Evolutionary conservation across 30 jellyfish, hydroid and myxozoan genomes (phyloP), one percentile per base, ranked within the genome.

Genomic region (Turritopsis rubra): DNA sequence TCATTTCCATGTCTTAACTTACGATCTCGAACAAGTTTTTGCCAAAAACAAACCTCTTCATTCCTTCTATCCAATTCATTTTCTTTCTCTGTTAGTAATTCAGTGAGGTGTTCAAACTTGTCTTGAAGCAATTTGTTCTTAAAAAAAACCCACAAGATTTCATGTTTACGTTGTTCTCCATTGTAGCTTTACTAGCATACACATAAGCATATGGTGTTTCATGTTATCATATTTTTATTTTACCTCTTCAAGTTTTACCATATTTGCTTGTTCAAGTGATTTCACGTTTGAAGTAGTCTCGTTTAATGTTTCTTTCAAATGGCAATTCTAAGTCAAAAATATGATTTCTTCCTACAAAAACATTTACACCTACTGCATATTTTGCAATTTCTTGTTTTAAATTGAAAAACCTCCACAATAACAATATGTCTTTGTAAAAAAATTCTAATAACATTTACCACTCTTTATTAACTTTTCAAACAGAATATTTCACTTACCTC

Each of bases 201-300:
- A n/a, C n/a, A n/a, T n/a, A n/a, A n/a, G n/a, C n/a, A n/a, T n/a
- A n/a, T n/a, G n/a, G n/a, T n/a, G n/a, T n/a, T n/a, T n/a, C n/a
- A n/a, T n/a, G n/a, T n/a, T n/a, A n/a, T n/a, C n/a, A n/a, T n/a
- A n/a, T n/a, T n/a, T n/a, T n/a, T n/a, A n/a, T n/a, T n/a, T 68
- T 74, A 74, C 82, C 82, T 74, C 82, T 29, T 74, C 82, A 21
- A 41, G 13, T 3, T 74, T 74, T 13, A 41, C 82, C 41, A n/a
- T 26, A 74, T 1, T 74, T 7, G 24, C 13, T 74, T 74, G 65
- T 74, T 74, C 82, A 74, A 74, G 41, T 72, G 21, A 16, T 29
- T 26, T 20, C 7, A 29, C 72, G 24, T 20, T 26, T 23, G 28
- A 1, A 0, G 53, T 13, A 7, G 7, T 74, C 82, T 74, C 82